A percentile compares a stretch with the other conserved stretches of the same genome.
phyloP scores from a whole-genome alignment of 2,113 vertebrate species.

The Hippoglossus stenolepis region DNA sequence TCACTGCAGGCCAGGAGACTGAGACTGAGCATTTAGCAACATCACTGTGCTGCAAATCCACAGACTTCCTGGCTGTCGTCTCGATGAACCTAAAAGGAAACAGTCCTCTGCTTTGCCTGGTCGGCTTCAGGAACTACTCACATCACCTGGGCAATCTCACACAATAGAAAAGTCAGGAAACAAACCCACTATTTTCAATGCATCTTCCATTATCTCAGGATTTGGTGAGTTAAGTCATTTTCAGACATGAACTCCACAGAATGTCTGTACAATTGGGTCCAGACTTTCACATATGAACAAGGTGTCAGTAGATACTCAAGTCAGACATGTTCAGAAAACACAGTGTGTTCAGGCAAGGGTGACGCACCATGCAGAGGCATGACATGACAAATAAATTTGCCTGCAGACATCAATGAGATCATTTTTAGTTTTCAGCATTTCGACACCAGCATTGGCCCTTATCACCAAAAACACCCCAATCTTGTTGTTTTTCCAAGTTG shows the following conservation, averaged over 20 bases:
- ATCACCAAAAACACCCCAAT: too few species aligned
- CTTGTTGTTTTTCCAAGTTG: too few species aligned
- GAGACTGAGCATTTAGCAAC: slow-evolving; percentile 43
- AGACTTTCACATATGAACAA: not conserved
- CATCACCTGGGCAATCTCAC: slow-evolving; percentile 20
- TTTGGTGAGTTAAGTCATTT: slow-evolving; percentile 4
- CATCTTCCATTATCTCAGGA: not conserved
- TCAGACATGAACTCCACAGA: not conserved
- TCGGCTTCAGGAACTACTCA: not conserved
- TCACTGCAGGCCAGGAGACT: slow-evolving; percentile 1
- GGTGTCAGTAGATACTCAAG: too few species aligned
- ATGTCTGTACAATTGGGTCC: not conserved
- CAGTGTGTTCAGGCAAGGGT: too few species aligned
- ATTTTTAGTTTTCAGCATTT: too few species aligned
- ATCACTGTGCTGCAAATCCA: slow-evolving; percentile 25
- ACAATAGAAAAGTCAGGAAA: slow-evolving; percentile 9
- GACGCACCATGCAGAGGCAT: too few species aligned
- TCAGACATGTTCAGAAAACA: too few species aligned
- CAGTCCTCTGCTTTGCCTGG: not conserved
- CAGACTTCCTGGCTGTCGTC: not conserved
- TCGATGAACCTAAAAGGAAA: not conserved
- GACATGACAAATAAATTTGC: too few species aligned
- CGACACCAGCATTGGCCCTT: too few species aligned
- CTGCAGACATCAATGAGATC: too few species aligned
- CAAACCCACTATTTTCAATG: not conserved